These are phyloP conservation scores for Diprion similis DNA, from an alignment of 1,140 invertebrate genomes.

Conservation along the genomic window DNA sequence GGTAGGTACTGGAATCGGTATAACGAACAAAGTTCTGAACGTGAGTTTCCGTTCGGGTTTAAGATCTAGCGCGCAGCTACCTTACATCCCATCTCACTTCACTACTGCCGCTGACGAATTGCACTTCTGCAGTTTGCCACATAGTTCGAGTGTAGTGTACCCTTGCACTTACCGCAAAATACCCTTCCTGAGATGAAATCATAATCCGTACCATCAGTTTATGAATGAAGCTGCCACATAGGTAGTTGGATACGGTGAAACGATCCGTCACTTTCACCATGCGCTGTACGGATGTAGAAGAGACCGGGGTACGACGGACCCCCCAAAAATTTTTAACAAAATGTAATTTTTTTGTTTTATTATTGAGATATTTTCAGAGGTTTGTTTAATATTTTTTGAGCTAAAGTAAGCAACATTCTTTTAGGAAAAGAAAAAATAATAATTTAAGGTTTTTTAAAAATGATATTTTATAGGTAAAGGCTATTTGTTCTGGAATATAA, in stretches of 20 bases:
- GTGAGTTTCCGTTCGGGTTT: not conserved
- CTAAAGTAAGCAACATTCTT: too few species aligned
- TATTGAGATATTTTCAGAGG: too few species aligned
- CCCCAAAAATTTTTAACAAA: too few species aligned
- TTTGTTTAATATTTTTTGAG: too few species aligned
- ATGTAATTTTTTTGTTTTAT: too few species aligned
- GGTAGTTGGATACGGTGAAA: not conserved
- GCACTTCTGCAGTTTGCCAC: not conserved
- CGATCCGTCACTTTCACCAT: too few species aligned
- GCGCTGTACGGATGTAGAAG: too few species aligned
- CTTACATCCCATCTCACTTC: not conserved
- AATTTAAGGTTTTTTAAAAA: too few species aligned
- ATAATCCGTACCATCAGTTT: not conserved
- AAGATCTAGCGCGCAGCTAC: not conserved
- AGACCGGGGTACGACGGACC: too few species aligned
- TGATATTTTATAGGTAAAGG: too few species aligned
- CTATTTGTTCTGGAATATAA: too few species aligned
- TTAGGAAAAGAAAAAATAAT: too few species aligned
- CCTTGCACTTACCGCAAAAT: not conserved
- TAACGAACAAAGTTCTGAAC: slow-evolving; percentile 4
- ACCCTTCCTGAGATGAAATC: not conserved
- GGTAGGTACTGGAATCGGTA: not conserved
- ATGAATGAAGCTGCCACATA: not conserved
- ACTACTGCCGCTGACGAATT: not conserved
- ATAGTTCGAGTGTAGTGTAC: not conserved